Conservation (phyloP, 2,888 invertebrate genomes). For the Merodon equestris region DNA sequence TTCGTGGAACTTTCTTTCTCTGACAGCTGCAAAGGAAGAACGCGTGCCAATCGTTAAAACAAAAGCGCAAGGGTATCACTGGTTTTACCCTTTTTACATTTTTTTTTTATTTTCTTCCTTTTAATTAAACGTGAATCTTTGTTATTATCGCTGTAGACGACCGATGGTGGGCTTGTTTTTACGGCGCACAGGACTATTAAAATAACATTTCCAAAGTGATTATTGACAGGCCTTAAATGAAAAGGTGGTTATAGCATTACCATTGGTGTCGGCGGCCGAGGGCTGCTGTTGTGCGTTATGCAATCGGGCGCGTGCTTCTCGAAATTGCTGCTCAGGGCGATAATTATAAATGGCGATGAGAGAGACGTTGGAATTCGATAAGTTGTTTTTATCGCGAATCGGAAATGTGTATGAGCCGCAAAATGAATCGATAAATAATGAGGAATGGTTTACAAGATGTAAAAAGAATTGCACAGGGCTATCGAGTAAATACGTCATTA, state of each 20-base stretch:
- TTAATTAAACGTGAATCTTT: too few species aligned
- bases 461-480: too few species aligned
- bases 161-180: slow-evolving; percentile 53
- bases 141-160: too few species aligned
- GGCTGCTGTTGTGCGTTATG: slow-evolving; percentile 10
- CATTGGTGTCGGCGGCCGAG: background rate
- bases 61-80: slow-evolving; percentile 41
- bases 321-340: too few species aligned
- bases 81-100: slow-evolving; percentile 13
- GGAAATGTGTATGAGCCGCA: too few species aligned
- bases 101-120: slow-evolving; percentile 31
- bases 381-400: too few species aligned
- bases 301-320: background rate
- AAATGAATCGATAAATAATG: too few species aligned
- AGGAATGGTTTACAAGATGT: too few species aligned
- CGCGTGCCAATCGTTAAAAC: slow-evolving; percentile 63
- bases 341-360: too few species aligned
- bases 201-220: slow-evolving; percentile 56
- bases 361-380: too few species aligned
- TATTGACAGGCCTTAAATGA: slow-evolving; percentile 45
- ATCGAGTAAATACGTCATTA: too few species aligned
- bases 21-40: slow-evolving; percentile 52
- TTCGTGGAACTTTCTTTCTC: slow-evolving; percentile 40
- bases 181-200: slow-evolving; percentile 57
- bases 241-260: slow-evolving; percentile 37